A percentile compares a stretch with the other conserved stretches of the same genome.
Conservation (phyloP, 2,113 vertebrate genomes). For the Melanerpes aurifrons region DNA sequence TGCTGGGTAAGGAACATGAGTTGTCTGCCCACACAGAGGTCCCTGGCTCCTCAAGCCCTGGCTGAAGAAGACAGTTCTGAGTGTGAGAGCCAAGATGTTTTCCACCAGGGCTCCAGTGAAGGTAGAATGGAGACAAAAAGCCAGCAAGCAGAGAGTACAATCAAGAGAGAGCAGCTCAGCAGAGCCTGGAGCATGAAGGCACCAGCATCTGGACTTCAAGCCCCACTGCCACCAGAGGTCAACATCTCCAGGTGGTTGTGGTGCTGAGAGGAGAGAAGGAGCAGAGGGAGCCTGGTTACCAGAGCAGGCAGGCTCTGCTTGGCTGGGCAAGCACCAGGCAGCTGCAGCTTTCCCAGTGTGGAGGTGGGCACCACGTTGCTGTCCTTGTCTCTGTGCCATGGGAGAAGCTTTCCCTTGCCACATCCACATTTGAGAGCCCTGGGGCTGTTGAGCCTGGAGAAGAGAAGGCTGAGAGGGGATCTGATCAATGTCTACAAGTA, state of each 20-base stretch:
- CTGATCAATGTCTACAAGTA: no score
- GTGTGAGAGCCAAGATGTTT: not conserved
- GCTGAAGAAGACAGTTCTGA: not conserved
- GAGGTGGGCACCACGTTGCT: fast-evolving
- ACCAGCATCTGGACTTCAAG: not conserved
- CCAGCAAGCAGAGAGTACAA: not conserved
- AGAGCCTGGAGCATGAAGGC: not conserved
- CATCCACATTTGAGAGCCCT: no score
- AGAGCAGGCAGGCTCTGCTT: fast-evolving
- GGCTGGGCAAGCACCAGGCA: not conserved
- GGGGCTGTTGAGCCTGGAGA: no score
- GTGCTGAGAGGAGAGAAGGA: not conserved
- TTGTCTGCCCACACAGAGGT: not conserved
- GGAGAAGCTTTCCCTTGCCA: not conserved
- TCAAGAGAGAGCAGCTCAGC: not conserved
- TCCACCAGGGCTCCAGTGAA: not conserved
- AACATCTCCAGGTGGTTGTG: not conserved
- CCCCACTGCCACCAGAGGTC: not conserved
- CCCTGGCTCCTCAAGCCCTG: fast-evolving
- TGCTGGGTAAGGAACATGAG: not conserved
- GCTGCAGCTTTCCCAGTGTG: not conserved
- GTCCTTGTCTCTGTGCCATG: not conserved
- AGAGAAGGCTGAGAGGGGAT: no score
- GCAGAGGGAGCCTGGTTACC: fast-evolving
- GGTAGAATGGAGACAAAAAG: not conserved